Percentiles rank a stretch among this genome's conserved stretches.
Conservation (phyloP, 2,888 invertebrate species). For the Apodemia mormo region DNA sequence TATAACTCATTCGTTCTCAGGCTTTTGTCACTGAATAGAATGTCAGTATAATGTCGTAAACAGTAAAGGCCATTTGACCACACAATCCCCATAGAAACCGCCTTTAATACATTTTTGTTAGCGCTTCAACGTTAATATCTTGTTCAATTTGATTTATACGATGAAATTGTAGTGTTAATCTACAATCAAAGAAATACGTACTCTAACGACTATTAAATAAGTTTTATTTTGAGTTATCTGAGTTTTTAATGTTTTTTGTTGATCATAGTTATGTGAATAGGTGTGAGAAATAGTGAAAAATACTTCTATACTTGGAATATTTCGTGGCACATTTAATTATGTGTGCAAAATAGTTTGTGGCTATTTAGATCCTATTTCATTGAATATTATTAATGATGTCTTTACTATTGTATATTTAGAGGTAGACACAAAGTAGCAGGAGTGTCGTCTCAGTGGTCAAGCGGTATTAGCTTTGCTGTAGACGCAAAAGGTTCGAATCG, state of each 20-base stretch:
- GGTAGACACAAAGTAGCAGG: no score
- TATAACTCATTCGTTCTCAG: no score
- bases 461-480: no score
- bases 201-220: background rate
- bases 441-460: no score
- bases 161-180: slow-evolving; percentile 43
- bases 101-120: slow-evolving; percentile 67
- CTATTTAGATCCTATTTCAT: slow-evolving; percentile 57
- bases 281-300: slow-evolving; percentile 51
- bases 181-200: slow-evolving; percentile 18
- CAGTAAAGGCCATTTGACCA: slow-evolving; percentile 56
- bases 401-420: background rate
- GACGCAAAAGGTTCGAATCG: no score
- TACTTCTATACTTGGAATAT: slow-evolving; percentile 47
- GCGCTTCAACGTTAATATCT: slow-evolving; percentile 61
- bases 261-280: slow-evolving; percentile 30
- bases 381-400: background rate
- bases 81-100: slow-evolving; percentile 57
- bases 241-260: slow-evolving; percentile 12
- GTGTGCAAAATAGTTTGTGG: slow-evolving; percentile 58
- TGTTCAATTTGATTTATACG: slow-evolving; percentile 75
- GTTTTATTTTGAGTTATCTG: background rate
- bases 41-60: slow-evolving; percentile 40
- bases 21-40: slow-evolving; percentile 43
- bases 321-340: slow-evolving; percentile 60